Evolutionary conservation across 2,797 vertebrate genomes (phyloP), one percentile per base, ranked within the genome.

Genomic region (Pseudochaenichthys georgianus): DNA sequence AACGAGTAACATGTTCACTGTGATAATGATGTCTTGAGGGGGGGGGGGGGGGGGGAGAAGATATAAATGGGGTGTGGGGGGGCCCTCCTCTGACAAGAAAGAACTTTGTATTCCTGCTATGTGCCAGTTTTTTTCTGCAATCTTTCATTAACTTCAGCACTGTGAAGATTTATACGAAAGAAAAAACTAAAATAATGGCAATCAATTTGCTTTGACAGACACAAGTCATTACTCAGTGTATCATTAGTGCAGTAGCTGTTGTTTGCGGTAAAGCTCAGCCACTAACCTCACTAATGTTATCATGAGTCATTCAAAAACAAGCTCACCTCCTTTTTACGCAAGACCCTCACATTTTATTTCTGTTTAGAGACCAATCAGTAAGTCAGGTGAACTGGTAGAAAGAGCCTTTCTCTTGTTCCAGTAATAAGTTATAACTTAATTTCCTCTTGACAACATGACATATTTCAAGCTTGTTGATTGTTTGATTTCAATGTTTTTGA

Each of bases 21-120:
- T 88, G 85, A 87, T 91, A 89, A 89, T 85, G 83, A 92, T 47
- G 38, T 85, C 86, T 84, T 80, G 75, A 43, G 70, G 69, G 83
- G 23, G 75, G 62, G 64, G 48, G 47, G 45, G 75, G 62, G 64
- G 48, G 50, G 45, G 64, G 48, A 50, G 45, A 53, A 50, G 38
- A 69, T 31, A 63, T 60, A 79, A 80, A 78, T 53, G 63, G 48
- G 67, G 43, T 71, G 17, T 58, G 62, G 45, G 41, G 23, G 46
- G 68, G 61, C 34, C 23, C 57, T 78, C 52, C 73, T 72, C 73
- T 78, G 63, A 85, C 73, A 57, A 64, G 48, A 58, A 46, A 46
- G 47, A 89, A 88, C 83, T 89, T 80, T 78, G 34, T 67, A 82
- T 70, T 46, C 46, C 67, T 76, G 47, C 42, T 69, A 62, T 58